These are phyloP conservation scores for Plusia festucae DNA, from an alignment of 2,888 invertebrate genomes.

Conservation along the genomic window DNA sequence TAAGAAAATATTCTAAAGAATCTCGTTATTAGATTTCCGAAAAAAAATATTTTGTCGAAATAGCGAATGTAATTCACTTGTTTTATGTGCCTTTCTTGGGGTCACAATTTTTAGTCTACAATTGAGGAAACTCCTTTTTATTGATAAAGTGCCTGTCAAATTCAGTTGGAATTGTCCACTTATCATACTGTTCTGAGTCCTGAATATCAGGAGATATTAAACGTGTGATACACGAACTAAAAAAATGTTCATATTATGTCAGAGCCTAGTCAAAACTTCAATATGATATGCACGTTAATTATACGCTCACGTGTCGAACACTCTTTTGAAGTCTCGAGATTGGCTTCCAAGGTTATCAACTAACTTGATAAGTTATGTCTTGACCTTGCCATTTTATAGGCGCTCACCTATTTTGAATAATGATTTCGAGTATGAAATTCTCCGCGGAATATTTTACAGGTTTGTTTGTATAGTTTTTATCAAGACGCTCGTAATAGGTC, in stretches of 20 bases:
- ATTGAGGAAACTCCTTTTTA: no score
- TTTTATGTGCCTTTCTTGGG: no score
- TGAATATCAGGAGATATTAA: no score
- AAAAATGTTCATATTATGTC: neutral
- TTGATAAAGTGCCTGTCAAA: no score
- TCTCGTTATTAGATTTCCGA: no score
- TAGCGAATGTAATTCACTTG: no score
- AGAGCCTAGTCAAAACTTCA: neutral
- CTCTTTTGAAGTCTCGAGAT: conserved; percentile 26
- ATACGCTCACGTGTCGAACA: conserved; percentile 24
- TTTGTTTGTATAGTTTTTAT: conserved; percentile 14
- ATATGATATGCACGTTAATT: conserved; percentile 16
- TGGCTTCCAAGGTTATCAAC: conserved; percentile 51
- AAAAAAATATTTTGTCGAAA: no score
- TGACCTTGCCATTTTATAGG: conserved; percentile 35
- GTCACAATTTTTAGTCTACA: no score
- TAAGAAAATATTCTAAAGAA: neutral
- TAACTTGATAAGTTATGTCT: conserved; percentile 25
- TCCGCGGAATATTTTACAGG: conserved; percentile 34
- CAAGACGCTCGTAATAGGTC: conserved; percentile 10
- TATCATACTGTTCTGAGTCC: no score
- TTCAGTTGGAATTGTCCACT: no score
- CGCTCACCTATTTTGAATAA: conserved; percentile 31
- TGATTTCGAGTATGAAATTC: conserved; percentile 12
- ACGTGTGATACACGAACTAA: neutral